Conservation (phyloP, 1,140 invertebrate genomes). For the Drosophila bocqueti region DNA sequence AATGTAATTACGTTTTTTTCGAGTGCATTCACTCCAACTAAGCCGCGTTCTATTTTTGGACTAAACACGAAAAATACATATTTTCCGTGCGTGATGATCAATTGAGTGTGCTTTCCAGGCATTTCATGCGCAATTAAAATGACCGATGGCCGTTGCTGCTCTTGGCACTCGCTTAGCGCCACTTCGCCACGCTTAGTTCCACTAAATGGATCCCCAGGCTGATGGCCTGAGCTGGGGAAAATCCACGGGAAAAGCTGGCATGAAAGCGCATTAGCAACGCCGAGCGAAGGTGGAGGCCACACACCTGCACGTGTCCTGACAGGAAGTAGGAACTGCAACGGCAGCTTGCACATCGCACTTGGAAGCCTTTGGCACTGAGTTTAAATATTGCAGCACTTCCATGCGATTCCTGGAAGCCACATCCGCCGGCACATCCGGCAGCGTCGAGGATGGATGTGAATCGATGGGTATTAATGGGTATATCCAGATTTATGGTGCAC, state of each 20-base stretch:
- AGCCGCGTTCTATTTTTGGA: conserved; percentile 15
- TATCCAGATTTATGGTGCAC: conserved; percentile 29
- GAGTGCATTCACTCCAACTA: conserved; percentile 3
- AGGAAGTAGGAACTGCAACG: conserved; percentile 5
- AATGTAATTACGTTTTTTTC: conserved; percentile 12
- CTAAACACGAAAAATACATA: conserved; percentile 9
- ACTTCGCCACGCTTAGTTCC: conserved; percentile 24
- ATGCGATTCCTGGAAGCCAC: conserved; percentile 56
- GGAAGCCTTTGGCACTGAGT: conserved; percentile 5
- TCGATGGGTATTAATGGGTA: conserved; percentile 30
- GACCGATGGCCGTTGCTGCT: conserved; percentile 53
- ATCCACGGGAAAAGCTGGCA: conserved; percentile 15
- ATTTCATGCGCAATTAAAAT: conserved; percentile 75
- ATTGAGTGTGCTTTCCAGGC: conserved; percentile 29
- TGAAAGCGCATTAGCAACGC: conserved; percentile 52
- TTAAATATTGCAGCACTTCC: conserved; percentile 60
- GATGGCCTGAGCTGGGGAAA: conserved; percentile 18
- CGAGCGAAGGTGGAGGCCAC: conserved; percentile 29
- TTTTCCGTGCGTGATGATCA: conserved; percentile 37
- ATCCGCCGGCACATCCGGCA: conserved; percentile 58
- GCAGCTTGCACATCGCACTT: conserved; percentile 3
- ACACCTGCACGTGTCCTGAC: conserved; percentile 26
- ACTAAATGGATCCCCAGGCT: conserved; percentile 30
- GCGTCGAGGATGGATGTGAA: conserved; percentile 6
- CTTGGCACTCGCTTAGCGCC: conserved; percentile 26